Percentiles rank a stretch among this genome's conserved stretches.
phyloP scores from a whole-genome alignment of 2,797 vertebrate genomes.

The Eleutherodactylus coqui region DNA sequence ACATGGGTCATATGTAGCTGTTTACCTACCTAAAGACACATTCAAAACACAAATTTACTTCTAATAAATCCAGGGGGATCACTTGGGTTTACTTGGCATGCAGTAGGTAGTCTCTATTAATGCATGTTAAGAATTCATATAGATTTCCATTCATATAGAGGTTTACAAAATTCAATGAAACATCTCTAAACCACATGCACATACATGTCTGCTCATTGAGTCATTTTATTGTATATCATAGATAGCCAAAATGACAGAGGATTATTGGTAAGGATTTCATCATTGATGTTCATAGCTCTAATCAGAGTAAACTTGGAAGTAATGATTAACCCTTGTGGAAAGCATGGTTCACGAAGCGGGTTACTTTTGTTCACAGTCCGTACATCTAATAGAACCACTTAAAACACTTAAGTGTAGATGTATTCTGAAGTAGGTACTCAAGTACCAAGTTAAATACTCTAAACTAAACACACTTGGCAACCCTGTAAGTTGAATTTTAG shows the following conservation, averaged over 20 bases:
- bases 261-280: neutral
- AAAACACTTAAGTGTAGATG: conserved; percentile 1
- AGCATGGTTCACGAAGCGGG: neutral
- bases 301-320: neutral
- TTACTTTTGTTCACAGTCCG: neutral
- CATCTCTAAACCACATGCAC: neutral
- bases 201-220: neutral
- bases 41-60: neutral
- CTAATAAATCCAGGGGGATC: neutral
- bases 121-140: neutral
- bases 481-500: neutral
- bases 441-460: neutral
- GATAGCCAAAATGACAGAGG: neutral
- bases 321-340: neutral
- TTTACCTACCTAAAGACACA: neutral
- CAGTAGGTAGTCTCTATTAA: neutral
- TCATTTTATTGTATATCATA: neutral
- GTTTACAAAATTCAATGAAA: neutral
- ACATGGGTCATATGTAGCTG: neutral
- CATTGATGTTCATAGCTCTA: neutral
- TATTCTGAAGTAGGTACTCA: conserved; percentile 16
- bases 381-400: neutral
- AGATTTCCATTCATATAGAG: neutral
- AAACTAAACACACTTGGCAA: neutral
- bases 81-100: neutral